Base-by-base conservation (phyloP, 35 echinoderm and acorn worm genomes). In the Ptychodera flava region DNA sequence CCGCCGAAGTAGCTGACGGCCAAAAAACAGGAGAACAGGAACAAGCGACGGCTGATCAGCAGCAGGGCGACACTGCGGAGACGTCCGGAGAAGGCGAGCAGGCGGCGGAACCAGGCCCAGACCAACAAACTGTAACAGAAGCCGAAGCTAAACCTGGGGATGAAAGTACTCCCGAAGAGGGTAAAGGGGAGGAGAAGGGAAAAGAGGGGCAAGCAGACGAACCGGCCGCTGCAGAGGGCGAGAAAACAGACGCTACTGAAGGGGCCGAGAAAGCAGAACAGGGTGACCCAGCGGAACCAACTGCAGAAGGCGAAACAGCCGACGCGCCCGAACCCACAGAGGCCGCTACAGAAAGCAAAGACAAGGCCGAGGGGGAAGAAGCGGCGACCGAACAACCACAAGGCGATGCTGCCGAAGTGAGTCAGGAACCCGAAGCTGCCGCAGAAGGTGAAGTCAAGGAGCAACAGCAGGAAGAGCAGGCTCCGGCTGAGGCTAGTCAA, bases 301-400 rank as follows among this genome's bases (percentile, higher is more conserved):
- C 30, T 79, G 75, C 12, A 79, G 78, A 80, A 85, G 82, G 81
- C 31, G 91, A 81, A 75, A 45, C 52, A 45, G 81, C 77, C 28
- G 37, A 53, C 36, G 79, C 31, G 31, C 76, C 28, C 38, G 81
- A 84, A 1, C 29, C 76, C 34, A 45, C 32, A 35, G 87, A 83
- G 79, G 38, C 30, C 15, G n/a, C 75, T 79, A 76, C 87, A 1
- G 64, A 80, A 31, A 22, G 10, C 14, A 53, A 29, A 77, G 45
- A 85, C 1, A 34, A 15, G 79, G 64, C 27, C 1, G 89, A 36
- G 35, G 80, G 28, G 0, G 88, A 34, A 78, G n/a, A 81, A 0
- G 77, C 28, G 81, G 38, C 29, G 28, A 29, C 27, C 29, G 80
- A 88, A 27, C 31, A 86, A 76, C 32, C 15, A 31, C 22, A 38